Conservation (phyloP, 2,797 vertebrate genomes). For the Sebastes diaconus region DNA sequence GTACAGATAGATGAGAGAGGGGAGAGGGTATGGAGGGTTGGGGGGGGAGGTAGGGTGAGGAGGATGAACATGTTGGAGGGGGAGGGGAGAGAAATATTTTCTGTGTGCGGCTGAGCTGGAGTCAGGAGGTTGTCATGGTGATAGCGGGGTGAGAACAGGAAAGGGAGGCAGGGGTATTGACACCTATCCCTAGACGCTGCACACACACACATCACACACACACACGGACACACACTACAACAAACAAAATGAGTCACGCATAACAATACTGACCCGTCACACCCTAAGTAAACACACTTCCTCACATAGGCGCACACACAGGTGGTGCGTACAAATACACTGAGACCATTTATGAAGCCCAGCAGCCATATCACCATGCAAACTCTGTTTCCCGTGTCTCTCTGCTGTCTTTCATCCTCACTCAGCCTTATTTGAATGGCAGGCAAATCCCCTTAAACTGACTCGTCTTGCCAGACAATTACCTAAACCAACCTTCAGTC, state of each 20-base stretch:
- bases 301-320: not conserved
- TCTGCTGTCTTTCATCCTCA: constrained; percentile 47
- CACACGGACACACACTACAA: not conserved
- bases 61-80: constrained; percentile 66
- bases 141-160: constrained; percentile 72
- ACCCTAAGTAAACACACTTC: constrained; percentile 32
- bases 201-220: not conserved
- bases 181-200: constrained; percentile 52
- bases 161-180: constrained; percentile 67
- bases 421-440: constrained; percentile 77
- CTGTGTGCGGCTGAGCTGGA: constrained; percentile 70
- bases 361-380: constrained; percentile 43
- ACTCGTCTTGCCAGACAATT: constrained; percentile 69
- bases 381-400: constrained; percentile 39
- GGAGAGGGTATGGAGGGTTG: not conserved
- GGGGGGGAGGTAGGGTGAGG: constrained; percentile 43
- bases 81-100: constrained; percentile 75
- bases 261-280: constrained; percentile 51
- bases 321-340: constrained; percentile 11
- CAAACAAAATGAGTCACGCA: constrained; percentile 50
- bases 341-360: constrained; percentile 15
- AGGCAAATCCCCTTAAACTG: constrained; percentile 79
- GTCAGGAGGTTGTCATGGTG: constrained; percentile 87
- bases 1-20: constrained; percentile 33
- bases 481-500: constrained; percentile 44